A percentile compares a stretch with the other conserved stretches of the same genome.
These are phyloP conservation scores for Endotricha flammealis DNA, from an alignment of 2,888 invertebrate species.

Conservation along the genomic window DNA sequence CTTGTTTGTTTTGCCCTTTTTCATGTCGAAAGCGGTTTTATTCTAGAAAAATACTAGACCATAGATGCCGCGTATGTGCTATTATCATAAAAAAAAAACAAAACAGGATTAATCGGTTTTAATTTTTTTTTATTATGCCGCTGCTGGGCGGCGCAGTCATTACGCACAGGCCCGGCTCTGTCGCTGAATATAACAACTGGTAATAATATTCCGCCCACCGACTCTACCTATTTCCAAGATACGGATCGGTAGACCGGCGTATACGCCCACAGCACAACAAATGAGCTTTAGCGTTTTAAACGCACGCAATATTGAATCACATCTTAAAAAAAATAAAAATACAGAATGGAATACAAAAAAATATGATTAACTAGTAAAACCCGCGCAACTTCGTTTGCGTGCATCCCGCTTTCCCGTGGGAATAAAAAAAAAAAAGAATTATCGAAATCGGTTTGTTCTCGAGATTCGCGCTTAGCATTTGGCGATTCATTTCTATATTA, in stretches of 20 bases:
- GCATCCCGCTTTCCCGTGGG: constrained; percentile 1
- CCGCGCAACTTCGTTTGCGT: no score
- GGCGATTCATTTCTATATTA: no score
- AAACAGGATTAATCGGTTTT: no score
- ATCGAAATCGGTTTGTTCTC: no score
- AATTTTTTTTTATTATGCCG: constrained; percentile 32
- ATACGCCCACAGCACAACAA: constrained; percentile 57
- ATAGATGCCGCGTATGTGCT: no score
- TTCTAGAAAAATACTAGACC: no score
- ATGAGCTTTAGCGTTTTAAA: constrained; percentile 35
- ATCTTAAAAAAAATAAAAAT: neutral
- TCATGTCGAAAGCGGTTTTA: no score
- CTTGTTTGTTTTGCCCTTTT: no score
- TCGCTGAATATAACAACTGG: constrained; percentile 54
- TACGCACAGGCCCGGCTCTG: constrained; percentile 46
- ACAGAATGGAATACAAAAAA: neutral
- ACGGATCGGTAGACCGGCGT: constrained; percentile 64
- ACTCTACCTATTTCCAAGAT: constrained; percentile 68
- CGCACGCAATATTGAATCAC: constrained; percentile 24
- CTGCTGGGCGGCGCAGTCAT: constrained; percentile 53
- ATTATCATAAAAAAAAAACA: no score
- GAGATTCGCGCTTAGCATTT: no score
- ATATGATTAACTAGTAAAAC: neutral
- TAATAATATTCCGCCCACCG: constrained; percentile 74
- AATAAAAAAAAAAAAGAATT: no score